A percentile compares a stretch with the other conserved stretches of the same genome.
Evolutionary conservation across 2,797 vertebrate species (phyloP).

Genomic region (Helarctos malayanus): DNA sequence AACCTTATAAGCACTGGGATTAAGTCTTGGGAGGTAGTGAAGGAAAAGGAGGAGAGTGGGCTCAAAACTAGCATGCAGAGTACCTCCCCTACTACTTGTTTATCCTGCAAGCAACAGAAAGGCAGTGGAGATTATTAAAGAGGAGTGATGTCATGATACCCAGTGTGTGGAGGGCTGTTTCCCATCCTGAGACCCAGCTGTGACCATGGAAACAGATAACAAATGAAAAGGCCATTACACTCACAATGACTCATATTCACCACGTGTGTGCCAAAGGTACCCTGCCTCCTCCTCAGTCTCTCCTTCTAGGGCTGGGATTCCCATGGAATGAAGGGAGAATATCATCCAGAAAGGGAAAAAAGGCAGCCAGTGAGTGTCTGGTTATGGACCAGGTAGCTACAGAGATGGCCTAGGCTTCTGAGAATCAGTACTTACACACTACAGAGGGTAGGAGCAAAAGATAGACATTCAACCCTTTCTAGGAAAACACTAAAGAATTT

Average conservation of each 20-base stretch:
- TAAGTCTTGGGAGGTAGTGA: not conserved
- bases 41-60: not conserved
- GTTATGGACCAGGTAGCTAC: not conserved
- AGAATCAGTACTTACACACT: not conserved
- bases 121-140: not conserved
- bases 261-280: constrained; percentile 1
- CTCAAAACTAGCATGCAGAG: not conserved
- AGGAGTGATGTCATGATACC: not conserved
- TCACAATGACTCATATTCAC: constrained; percentile 21
- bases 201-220: constrained; percentile 66
- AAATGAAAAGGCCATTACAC: constrained; percentile 52
- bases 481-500: not conserved
- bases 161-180: not conserved
- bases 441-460: not conserved
- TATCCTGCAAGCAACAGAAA: not conserved
- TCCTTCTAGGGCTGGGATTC: not conserved
- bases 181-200: constrained; percentile 16
- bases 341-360: not conserved
- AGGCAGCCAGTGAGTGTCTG: not conserved
- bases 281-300: not conserved
- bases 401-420: not conserved
- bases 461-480: not conserved
- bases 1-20: not conserved
- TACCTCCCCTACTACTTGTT: not conserved
- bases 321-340: not conserved